Evolutionary conservation across 2,888 invertebrate species (phyloP).

Genomic region (Latrodectus elegans): DNA sequence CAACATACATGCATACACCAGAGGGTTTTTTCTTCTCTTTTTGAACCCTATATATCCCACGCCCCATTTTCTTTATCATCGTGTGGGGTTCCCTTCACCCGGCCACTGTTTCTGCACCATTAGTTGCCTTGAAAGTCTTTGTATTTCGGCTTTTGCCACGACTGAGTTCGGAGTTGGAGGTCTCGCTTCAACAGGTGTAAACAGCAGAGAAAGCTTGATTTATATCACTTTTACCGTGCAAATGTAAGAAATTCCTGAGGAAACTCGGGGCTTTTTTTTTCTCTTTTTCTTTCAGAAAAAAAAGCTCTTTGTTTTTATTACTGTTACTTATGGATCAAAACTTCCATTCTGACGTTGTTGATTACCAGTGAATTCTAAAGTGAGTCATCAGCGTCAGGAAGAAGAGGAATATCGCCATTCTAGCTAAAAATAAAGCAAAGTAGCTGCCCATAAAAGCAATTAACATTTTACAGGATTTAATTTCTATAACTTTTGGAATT

Average conservation of each 20-base stretch:
- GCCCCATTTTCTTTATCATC: slow-evolving; percentile 30
- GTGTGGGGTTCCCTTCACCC: slow-evolving; percentile 34
- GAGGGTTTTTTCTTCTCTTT: background rate
- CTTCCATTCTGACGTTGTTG: no score
- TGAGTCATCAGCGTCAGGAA: no score
- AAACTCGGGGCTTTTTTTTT: background rate
- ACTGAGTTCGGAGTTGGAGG: slow-evolving; percentile 10
- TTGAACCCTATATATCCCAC: background rate
- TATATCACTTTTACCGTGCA: background rate
- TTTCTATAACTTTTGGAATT: no score
- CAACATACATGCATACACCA: background rate
- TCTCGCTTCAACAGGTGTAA: slow-evolving; percentile 23
- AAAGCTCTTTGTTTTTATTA: no score
- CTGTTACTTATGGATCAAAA: no score
- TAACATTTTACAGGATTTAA: no score
- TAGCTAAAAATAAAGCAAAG: no score
- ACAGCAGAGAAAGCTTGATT: background rate
- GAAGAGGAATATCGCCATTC: no score
- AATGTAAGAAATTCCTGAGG: background rate
- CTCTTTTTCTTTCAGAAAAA: no score
- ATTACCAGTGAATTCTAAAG: no score
- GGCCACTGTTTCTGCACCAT: background rate
- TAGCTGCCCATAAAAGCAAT: no score
- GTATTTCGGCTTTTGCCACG: background rate
- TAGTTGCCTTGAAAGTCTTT: background rate